Conservation (phyloP, 2,113 vertebrate genomes). For the Odobenus rosmarus region DNA sequence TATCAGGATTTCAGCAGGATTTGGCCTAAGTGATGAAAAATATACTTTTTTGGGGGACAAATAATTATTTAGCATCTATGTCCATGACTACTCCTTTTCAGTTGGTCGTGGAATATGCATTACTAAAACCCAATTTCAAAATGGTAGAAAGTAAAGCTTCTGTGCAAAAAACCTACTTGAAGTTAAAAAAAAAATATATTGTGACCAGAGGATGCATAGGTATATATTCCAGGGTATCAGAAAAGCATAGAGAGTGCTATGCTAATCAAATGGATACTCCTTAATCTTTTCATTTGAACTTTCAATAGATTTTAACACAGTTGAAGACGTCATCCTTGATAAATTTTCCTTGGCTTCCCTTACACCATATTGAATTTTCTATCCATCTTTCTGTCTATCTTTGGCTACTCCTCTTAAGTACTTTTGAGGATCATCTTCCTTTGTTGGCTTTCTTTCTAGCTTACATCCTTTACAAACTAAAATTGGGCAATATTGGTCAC, state of each 20-base stretch:
- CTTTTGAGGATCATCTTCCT: neutral
- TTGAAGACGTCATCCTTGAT: neutral
- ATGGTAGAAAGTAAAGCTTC: neutral
- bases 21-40: neutral
- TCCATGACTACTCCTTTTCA: neutral
- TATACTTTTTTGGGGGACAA: neutral
- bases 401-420: neutral
- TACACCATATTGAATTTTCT: neutral
- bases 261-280: neutral
- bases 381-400: neutral
- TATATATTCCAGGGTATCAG: neutral
- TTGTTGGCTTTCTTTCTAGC: neutral
- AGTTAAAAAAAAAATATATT: neutral
- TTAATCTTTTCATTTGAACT: neutral
- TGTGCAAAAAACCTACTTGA: neutral
- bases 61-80: neutral
- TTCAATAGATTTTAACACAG: neutral
- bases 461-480: neutral
- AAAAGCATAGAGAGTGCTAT: neutral
- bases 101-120: neutral
- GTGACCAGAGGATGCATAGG: neutral
- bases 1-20: neutral
- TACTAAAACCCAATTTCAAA: neutral
- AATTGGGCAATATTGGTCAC: neutral
- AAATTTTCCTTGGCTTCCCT: neutral